phyloP scores from a whole-genome alignment of 2,888 invertebrate genomes.

The Parnassius mnemosyne region DNA sequence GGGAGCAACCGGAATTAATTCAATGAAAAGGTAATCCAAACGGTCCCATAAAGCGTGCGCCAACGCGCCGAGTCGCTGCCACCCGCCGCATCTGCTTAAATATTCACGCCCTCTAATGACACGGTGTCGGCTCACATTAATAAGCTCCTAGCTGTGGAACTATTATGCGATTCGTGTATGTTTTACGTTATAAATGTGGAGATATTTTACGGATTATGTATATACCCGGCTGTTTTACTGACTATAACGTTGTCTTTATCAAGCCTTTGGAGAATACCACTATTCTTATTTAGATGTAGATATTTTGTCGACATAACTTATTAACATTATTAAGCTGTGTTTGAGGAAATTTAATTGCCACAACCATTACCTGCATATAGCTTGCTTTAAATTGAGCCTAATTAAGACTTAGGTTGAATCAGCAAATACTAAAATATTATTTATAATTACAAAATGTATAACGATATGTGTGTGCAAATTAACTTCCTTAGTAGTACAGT shows the following conservation, averaged over 20 bases:
- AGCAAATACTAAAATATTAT: too few relatives aligned
- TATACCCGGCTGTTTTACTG: too few relatives aligned
- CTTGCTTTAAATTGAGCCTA: too few relatives aligned
- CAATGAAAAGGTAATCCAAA: slow-evolving; percentile 67
- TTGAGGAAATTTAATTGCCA: too few relatives aligned
- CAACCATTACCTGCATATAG: too few relatives aligned
- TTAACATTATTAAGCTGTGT: not conserved
- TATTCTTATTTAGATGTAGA: too few relatives aligned
- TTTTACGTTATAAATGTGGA: slow-evolving; percentile 28
- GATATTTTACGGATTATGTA: not conserved
- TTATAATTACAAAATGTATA: too few relatives aligned
- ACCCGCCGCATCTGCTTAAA: slow-evolving; percentile 67
- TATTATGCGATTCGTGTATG: slow-evolving; percentile 37
- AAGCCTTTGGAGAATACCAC: too few relatives aligned
- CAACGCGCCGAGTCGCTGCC: slow-evolving; percentile 52
- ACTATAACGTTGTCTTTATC: too few relatives aligned
- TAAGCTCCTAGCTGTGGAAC: slow-evolving; percentile 53
- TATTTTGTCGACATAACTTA: not conserved
- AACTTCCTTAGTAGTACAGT: too few relatives aligned
- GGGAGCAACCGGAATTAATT: slow-evolving; percentile 65
- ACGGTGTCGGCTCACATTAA: slow-evolving; percentile 59
- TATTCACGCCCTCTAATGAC: slow-evolving; percentile 77
- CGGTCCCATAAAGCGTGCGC: slow-evolving; percentile 59
- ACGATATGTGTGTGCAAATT: too few relatives aligned
- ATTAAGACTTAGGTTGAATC: too few relatives aligned